These are phyloP conservation scores for Anarhynchus alexandrinus DNA, from an alignment of 2,113 vertebrate species.

Conservation along the genomic window DNA sequence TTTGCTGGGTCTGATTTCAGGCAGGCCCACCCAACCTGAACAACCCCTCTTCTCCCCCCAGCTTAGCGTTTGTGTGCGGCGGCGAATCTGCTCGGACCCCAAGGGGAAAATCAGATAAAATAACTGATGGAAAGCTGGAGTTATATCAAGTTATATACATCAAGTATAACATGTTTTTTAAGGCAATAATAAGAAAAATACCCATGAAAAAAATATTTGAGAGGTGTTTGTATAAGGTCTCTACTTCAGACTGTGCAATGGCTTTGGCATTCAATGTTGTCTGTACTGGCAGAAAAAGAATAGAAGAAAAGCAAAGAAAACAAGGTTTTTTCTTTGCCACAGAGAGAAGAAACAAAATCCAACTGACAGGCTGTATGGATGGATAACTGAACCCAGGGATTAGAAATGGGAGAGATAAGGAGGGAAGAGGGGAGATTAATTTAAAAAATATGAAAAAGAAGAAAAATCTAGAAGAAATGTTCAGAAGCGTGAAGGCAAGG, in stretches of 20 bases:
- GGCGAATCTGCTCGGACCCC: background rate
- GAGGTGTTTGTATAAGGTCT: fast-evolving
- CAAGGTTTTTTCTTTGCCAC: background rate
- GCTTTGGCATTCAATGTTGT: background rate
- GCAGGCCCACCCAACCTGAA: background rate
- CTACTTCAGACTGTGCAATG: background rate
- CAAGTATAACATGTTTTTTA: background rate
- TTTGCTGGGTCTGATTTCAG: background rate
- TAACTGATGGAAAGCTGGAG: background rate
- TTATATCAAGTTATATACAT: background rate
- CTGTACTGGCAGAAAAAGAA: background rate
- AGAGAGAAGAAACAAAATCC: background rate
- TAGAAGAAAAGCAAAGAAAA: background rate
- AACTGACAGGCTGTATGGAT: background rate
- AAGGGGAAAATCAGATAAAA: background rate
- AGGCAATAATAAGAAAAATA: background rate
- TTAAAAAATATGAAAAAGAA: background rate
- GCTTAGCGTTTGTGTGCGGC: background rate
- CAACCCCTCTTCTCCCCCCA: background rate
- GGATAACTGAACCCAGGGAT: background rate
- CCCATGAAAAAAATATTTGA: background rate
- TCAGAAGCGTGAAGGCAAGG: background rate
- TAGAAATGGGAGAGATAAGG: background rate
- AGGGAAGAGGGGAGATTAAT: background rate
- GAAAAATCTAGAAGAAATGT: background rate